Base-by-base conservation (phyloP, 2,888 invertebrate species). In the Heteromyza rotundicornis region DNA sequence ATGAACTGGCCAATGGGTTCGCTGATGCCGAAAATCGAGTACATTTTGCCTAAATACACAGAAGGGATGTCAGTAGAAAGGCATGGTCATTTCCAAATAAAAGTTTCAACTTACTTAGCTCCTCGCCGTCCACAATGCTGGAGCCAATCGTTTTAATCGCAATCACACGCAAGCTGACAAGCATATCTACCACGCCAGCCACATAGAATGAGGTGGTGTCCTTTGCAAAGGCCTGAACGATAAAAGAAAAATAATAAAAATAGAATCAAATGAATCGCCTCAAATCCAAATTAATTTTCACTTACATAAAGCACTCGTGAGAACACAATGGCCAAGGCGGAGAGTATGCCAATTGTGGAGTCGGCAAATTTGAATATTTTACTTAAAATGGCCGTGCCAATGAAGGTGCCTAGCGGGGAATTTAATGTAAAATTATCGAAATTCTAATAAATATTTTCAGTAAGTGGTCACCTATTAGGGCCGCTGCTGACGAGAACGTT, bases 91-190 rank as follows among this genome's bases (percentile, higher is more conserved):
- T 8, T 27, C 7, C 20, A 49, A 49, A 49, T 53, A n/a, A 68
- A 69, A n/a, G n/a, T n/a, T n/a, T n/a, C n/a, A n/a, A 62, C 56
- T 70, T 65, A 80, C 82, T 82, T 2, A 83, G 65, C 60, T 84
- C 83, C 44, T 82, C 81, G 1, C 74, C 75, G n/a, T 69, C 77
- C 0, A 84, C 82, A 62, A 81, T 78, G 57, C 78, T 79, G 7
- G 82, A 80, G 0, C 83, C 79, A 27, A 83, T 80, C 1, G 82
- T 73, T 66, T 83, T 84, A 5, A 83, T 79, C 2, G 82, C 80
- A 52, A 84, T 82, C 1, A 80, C 74, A 32, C 82, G 78, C 16
- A 81, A 62, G 17, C 78, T 79, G 20, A 80, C 74, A 60, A 84
- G 82, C 75, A 82, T 77, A 61, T 84, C 83, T 2, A 80, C 72